Percentiles rank a stretch among this genome's conserved stretches.
phyloP scores from a whole-genome alignment of 2,888 invertebrate genomes.

The Mellilla xanthometata region DNA sequence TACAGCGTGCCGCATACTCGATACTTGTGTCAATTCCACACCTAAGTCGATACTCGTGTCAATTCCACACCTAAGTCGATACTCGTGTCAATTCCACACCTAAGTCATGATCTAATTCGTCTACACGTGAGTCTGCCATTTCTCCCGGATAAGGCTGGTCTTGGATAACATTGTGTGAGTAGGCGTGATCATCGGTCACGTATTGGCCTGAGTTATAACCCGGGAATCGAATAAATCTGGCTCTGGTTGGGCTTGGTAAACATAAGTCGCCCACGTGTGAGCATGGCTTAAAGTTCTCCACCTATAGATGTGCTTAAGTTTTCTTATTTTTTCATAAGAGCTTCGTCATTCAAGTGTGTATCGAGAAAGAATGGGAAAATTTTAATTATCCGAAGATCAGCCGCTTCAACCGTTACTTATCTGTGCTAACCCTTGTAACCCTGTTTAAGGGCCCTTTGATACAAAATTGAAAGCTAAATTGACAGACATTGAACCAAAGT shows the following conservation, averaged over 20 bases:
- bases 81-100: background rate
- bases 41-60: background rate
- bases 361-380: too few species aligned
- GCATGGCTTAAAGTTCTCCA: constrained; percentile 8
- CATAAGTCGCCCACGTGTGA: constrained; percentile 55
- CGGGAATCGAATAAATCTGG: constrained; percentile 69
- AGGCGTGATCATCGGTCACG: constrained; percentile 79
- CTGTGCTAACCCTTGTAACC: too few species aligned
- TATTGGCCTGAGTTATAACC: constrained; percentile 74
- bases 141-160: constrained; percentile 53
- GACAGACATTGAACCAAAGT: too few species aligned
- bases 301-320: too few species aligned
- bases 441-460: too few species aligned
- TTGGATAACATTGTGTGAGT: constrained; percentile 51
- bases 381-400: too few species aligned
- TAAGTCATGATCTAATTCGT: constrained; percentile 8
- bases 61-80: background rate
- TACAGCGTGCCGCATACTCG: background rate
- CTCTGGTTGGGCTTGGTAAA: constrained; percentile 41
- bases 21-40: too few species aligned
- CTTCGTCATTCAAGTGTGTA: too few species aligned
- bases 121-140: constrained; percentile 55
- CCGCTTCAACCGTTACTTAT: too few species aligned
- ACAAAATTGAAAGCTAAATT: too few species aligned
- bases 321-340: too few species aligned